Evolutionary conservation across 2,113 vertebrate species (phyloP), one percentile per base, ranked within the genome.

Genomic region (Maccullochella peelii): DNA sequence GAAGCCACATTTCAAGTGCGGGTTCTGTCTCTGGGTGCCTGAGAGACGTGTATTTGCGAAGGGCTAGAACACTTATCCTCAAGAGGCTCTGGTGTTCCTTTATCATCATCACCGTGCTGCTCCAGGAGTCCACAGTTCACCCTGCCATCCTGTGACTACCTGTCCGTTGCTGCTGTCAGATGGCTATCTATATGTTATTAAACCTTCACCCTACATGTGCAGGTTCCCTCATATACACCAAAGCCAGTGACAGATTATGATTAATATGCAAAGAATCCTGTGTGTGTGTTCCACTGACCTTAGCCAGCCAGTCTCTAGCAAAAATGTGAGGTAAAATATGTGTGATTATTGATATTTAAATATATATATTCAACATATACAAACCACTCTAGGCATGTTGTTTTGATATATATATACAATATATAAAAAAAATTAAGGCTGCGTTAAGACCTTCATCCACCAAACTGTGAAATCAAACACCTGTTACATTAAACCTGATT

Each of bases 31-130:
- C 52, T 16, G 3, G 0, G 1, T 76, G 55, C 69, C 57, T 74
- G 23, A n/a, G 38, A 61, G 49, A 86, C 11, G 55, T 84, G 70
- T 77, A 93, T 91, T 93, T 94, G 92, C 86, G 89, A 94, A 94
- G 92, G 89, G 90, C 92, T 94, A 90, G 90, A 93, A 90, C 88
- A 93, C 82, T 72, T 73, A 68, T 54, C 83, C 80, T 86, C 52
- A 27, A 80, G 42, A 81, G 92, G 86, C 57, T 78, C 80, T 18
- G 65, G 83, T 87, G 90, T 91, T 94, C 91, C 83, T 85, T 74
- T 75, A 71, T 73, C 59, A 42, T 75, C 16, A 40, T 75, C 38
- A 61, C 63, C 9, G 55, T 50, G 65, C 61, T 52, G 68, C 61
- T 73, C 62, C 57, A 25, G 36, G 44, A 79, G 75, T 84, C 79